Base-by-base conservation (phyloP, 2,888 invertebrate genomes). In the Silvanus unidentatus region DNA sequence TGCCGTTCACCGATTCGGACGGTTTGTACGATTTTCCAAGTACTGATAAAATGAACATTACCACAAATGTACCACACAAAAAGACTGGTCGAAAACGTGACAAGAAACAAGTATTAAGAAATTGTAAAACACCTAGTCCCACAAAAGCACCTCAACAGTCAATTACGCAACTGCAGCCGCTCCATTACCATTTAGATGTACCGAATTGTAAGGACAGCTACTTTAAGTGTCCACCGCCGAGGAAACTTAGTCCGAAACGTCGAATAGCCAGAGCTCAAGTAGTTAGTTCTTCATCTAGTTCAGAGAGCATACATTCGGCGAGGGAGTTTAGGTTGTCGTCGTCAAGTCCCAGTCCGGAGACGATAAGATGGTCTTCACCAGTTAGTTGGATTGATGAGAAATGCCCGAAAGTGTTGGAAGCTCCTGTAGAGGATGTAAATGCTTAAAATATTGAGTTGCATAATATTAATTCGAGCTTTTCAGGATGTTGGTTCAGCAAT, bases 21-120 rank as follows among this genome's bases (percentile, higher is more conserved):
- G 87, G 86, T 2, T 71, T 87, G 14, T 87, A 87, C 65, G 87
- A 88, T 67, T 86, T 85, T 63, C 85, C 86, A 2, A 86, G 86
- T 65, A 84, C 86, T 4, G 87, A 87, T 65, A 79, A 75, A 57
- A 76, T 76, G 52, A 73, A 70, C 58, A 58, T 68, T 29, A 61
- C 59, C 13, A 70, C 72, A 4, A 69, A 73, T 6, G 71, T 68
- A 40, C 76, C 73, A 41, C 71, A 77, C 48, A 78, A 81, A 60
- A 82, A 82, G 65, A 75, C 78, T 8, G 77, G 80, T 43, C 77
- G 81, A 57, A 77, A 79, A 64, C 78, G 83, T 12, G 78, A 83
- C 49, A 75, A 82, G 49, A 79, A 79, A 54, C n/a, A 75, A 34
- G 68, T 78, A 32, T 41, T 56, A 30, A 55, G 64, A 12, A 62